phyloP scores from a whole-genome alignment of 1,140 invertebrate genomes.

The Galleria mellonella region DNA sequence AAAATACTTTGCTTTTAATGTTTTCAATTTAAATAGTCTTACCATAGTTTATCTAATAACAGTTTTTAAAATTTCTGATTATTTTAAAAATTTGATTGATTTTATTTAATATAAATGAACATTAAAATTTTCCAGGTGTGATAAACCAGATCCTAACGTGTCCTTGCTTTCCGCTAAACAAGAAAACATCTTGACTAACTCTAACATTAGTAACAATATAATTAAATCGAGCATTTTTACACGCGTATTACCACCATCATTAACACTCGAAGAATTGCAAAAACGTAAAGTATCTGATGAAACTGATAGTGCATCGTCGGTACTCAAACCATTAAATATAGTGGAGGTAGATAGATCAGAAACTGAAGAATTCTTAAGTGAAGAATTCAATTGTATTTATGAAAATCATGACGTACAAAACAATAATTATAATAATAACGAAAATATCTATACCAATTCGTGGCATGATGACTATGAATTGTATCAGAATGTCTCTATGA shows the following conservation, averaged over 20 bases:
- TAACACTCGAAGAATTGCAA: not conserved
- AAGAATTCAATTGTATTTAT: not conserved
- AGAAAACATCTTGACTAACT: slow-evolving; percentile 21
- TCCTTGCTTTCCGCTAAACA: slow-evolving; percentile 20
- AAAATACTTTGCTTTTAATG: slow-evolving; percentile 17
- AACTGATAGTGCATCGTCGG: no score
- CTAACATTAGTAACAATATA: not conserved
- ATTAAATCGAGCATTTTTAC: not conserved
- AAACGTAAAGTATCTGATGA: not conserved
- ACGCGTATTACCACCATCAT: slow-evolving; percentile 3
- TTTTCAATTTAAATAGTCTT: not conserved
- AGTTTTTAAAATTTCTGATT: not conserved
- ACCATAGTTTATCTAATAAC: no score
- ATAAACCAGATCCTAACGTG: not conserved
- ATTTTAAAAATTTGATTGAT: not conserved
- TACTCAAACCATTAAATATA: no score
- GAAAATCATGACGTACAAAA: not conserved
- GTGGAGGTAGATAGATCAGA: no score
- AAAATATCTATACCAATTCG: no score
- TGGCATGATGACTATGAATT: no score
- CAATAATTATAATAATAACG: no score
- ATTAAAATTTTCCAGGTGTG: slow-evolving; percentile 21
- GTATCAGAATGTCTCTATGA: not conserved
- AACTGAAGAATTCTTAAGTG: no score
- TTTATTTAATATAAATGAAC: no score